Evolutionary conservation across 2,113 vertebrate genomes (phyloP).

Genomic region (Atherinomorus stipes): DNA sequence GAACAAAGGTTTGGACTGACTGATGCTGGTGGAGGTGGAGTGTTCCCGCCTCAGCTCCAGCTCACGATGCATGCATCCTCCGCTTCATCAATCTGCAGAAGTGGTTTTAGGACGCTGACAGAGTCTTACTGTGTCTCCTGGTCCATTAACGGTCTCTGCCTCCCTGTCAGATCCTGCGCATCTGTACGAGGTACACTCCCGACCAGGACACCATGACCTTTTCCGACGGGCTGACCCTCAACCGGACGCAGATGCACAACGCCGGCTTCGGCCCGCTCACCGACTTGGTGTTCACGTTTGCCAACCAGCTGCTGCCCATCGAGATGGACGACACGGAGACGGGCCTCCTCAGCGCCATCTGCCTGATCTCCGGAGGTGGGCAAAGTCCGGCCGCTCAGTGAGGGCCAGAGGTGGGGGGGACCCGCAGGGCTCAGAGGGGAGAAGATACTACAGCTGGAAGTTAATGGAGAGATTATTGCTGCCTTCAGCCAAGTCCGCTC

Average conservation of each 20-base stretch:
- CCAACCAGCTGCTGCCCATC: slow-evolving; percentile 97
- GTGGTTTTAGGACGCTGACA: neutral
- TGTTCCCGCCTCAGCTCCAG: no score
- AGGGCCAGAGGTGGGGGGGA: neutral
- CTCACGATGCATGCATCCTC: no score
- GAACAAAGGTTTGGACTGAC: no score
- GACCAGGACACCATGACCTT: slow-evolving; percentile 99
- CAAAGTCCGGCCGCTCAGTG: neutral
- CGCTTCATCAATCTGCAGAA: no score
- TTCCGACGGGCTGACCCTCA: slow-evolving; percentile 97
- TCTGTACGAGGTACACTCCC: slow-evolving; percentile 97
- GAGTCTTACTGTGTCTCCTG: neutral
- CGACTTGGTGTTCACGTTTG: slow-evolving; percentile 98
- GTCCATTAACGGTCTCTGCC: neutral
- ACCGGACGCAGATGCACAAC: slow-evolving; percentile 99
- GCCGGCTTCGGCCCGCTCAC: slow-evolving; percentile 97
- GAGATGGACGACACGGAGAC: slow-evolving; percentile 99
- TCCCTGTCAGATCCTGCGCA: slow-evolving; percentile 90
- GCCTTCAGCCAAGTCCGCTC: neutral
- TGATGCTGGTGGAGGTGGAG: no score
- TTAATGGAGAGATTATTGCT: neutral
- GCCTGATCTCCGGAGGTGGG: slow-evolving; percentile 97
- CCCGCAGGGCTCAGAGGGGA: no score
- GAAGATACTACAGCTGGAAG: no score
- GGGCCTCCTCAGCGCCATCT: slow-evolving; percentile 98